Base-by-base conservation (phyloP, 2,797 vertebrate species). In the Phoebastria nigripes region DNA sequence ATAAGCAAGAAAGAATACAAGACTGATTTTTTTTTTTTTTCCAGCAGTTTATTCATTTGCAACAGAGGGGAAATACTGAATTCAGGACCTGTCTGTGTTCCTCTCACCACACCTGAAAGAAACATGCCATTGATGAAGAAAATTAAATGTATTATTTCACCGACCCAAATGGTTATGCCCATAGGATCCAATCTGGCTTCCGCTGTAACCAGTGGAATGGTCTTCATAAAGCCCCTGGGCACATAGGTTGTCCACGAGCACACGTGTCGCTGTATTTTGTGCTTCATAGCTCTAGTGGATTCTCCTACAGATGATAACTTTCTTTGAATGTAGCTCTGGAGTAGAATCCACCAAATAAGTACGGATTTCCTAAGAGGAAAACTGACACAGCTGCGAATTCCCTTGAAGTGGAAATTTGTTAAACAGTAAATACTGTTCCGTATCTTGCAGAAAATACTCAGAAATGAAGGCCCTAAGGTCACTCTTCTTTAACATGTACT, bases 171-270 rank as follows among this genome's bases (percentile, higher is more conserved):
- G 25, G 3, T 26, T 89, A 15, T 56, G 52, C 20, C 61, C 6
- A 3, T 20, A 54, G 49, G 55, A 61, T 74, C 26, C 35, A 39
- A 0, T 33, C 39, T 37, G 15, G 8, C 16, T 90, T 26, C 55
- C 15, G 9, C 55, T 61, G 63, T 67, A 85, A 56, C 12, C 18
- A 25, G 19, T 39, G 59, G 33, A 87, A 77, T 66, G 15, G 24
- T 71, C 56, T 86, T 66, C n/a, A 10, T 73, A 52, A 83, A 74
- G 47, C 55, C 7, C 2, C 31, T n/a, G 21, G 59, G n/a, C 33
- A 8, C 11, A 5, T 0, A 37, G 42, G 20, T 52, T 1, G 1
- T 28, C 39, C 25, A 13, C 0, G 0, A 76, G 26, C 28, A 49
- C 8, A 3, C 3, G 2, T 6, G 3, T 67, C 0, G 0, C 42